These are phyloP conservation scores for Parascotia fuliginaria DNA, from an alignment of 2,888 invertebrate genomes.

Conservation along the genomic window DNA sequence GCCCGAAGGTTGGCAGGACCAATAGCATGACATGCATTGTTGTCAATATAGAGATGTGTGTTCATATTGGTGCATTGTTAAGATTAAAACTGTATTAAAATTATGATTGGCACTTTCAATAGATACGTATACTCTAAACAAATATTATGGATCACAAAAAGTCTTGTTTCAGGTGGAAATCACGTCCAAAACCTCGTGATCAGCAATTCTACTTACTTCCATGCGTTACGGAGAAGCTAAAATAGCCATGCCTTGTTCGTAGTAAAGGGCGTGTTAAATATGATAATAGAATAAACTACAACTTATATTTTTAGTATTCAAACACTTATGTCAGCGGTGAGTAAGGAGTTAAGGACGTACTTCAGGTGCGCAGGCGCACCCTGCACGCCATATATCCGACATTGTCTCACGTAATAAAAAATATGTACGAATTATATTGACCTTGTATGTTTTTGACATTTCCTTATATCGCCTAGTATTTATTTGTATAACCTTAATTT, in stretches of 20 bases:
- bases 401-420: constrained; percentile 44
- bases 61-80: too few relatives aligned
- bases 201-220: too few relatives aligned
- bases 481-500: constrained; percentile 39
- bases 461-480: constrained; percentile 43
- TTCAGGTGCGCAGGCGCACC: constrained; percentile 36
- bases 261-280: too few relatives aligned
- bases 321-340: constrained; percentile 28
- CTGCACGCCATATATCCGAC: constrained; percentile 28
- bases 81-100: too few relatives aligned
- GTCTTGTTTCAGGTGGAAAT: too few relatives aligned
- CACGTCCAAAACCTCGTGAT: too few relatives aligned
- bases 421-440: constrained; percentile 36
- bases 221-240: too few relatives aligned
- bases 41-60: neutral
- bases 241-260: too few relatives aligned
- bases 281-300: neutral
- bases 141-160: too few relatives aligned
- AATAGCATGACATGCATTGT: constrained; percentile 1
- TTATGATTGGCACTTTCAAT: too few relatives aligned
- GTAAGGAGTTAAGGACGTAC: constrained; percentile 9
- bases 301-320: constrained; percentile 7
- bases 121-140: too few relatives aligned
- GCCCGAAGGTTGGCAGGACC: neutral
- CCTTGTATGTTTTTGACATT: constrained; percentile 43